A percentile compares a stretch with the other conserved stretches of the same genome.
These are phyloP conservation scores for Phrynocephalus guinanensis DNA, from an alignment of 2,797 vertebrate genomes.

Conservation along the genomic window DNA sequence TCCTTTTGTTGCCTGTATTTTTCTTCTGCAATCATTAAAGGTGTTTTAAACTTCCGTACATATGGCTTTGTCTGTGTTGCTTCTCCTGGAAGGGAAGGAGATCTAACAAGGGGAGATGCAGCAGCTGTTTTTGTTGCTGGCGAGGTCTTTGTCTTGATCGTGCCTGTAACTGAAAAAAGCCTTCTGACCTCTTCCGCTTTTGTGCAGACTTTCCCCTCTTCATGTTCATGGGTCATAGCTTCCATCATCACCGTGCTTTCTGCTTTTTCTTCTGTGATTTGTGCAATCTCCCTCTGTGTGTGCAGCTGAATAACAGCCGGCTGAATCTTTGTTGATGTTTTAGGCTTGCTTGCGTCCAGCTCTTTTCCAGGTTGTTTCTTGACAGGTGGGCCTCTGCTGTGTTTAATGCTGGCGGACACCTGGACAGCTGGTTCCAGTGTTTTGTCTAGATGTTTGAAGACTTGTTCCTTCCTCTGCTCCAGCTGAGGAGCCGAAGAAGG, in stretches of 20 bases:
- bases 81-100: constrained; percentile 84
- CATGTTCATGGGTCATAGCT: constrained; percentile 39
- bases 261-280: constrained; percentile 41
- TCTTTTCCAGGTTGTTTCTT: constrained; percentile 75
- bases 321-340: constrained; percentile 46
- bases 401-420: constrained; percentile 77
- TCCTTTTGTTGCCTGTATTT: constrained; percentile 84
- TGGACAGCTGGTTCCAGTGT: constrained; percentile 37
- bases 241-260: neutral
- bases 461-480: constrained; percentile 55
- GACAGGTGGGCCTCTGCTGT: constrained; percentile 74
- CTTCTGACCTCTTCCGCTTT: constrained; percentile 43
- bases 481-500: constrained; percentile 76
- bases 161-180: constrained; percentile 26
- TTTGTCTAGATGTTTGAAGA: constrained; percentile 48
- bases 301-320: constrained; percentile 42
- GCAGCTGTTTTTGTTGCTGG: constrained; percentile 72
- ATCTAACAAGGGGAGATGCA: constrained; percentile 77
- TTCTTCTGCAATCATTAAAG: constrained; percentile 92
- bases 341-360: constrained; percentile 68
- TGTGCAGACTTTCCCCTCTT: constrained; percentile 22
- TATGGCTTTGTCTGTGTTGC: constrained; percentile 78
- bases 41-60: constrained; percentile 88
- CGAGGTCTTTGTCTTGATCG: constrained; percentile 73
- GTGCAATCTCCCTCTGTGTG: constrained; percentile 32